These are phyloP conservation scores for Microcebus tavaratra DNA, from an alignment of 2,113 vertebrate species.

Conservation along the genomic window DNA sequence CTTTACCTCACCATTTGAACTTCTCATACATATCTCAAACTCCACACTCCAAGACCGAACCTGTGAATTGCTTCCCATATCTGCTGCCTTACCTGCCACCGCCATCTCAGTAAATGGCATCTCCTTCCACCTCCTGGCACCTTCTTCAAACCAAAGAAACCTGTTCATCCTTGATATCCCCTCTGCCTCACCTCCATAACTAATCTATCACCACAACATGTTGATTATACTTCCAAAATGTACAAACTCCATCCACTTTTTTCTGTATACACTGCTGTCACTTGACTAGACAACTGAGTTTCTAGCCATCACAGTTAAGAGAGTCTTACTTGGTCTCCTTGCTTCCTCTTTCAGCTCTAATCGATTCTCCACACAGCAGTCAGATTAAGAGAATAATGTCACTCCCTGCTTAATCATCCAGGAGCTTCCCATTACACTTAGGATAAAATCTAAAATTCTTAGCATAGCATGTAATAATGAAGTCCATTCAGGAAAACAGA, in stretches of 20 bases:
- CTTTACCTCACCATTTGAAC: too few relatives aligned
- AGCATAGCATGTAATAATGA: not conserved
- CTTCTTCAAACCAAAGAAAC: too few relatives aligned
- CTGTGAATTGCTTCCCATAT: too few relatives aligned
- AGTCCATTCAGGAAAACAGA: not conserved
- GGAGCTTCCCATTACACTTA: not conserved
- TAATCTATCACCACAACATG: not conserved
- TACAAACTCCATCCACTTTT: not conserved
- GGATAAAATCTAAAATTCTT: not conserved
- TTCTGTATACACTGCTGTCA: not conserved
- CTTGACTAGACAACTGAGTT: not conserved
- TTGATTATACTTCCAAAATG: not conserved
- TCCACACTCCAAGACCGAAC: too few relatives aligned
- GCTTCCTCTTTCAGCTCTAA: not conserved
- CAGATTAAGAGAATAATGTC: not conserved
- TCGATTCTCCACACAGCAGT: not conserved
- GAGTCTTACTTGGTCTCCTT: not conserved
- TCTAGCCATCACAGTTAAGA: not conserved
- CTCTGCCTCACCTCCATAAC: not conserved
- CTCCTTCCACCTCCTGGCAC: too few relatives aligned
- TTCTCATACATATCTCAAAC: too few relatives aligned
- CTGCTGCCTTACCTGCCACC: too few relatives aligned
- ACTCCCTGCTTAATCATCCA: not conserved
- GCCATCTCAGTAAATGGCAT: too few relatives aligned
- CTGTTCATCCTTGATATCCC: not conserved